Base-by-base conservation (phyloP, 2,113 vertebrate species). In the Crotalus tigris region DNA sequence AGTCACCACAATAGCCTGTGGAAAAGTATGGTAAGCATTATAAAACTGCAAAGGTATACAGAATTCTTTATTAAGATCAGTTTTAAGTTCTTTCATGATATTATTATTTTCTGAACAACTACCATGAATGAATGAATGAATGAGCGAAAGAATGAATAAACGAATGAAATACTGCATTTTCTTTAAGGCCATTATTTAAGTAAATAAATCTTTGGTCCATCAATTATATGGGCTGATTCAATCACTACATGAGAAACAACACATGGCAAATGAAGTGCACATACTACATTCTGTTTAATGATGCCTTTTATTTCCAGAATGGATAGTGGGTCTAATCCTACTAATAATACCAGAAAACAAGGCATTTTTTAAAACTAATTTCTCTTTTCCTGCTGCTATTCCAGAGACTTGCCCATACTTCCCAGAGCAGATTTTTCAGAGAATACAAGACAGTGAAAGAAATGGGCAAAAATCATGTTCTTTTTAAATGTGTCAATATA, bases 1-100 rank as follows among this genome's bases (percentile, higher is more conserved):
- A 0, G 99, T 99, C 95, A 99, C 98, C 92, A 99, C 99, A 93
- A 99, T 95, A 88, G 99, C 99, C 99, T 99, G 19, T 51, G 44
- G 94, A 51, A 89, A 96, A 94, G 88, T 54, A 94, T 91, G 12
- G 85, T 64, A 91, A 87, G 26, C 51, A 90, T 7, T 9, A 4
- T 93, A 92, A 96, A 92, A 94, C 61, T 88, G 33, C 51, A 90
- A 86, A 64, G 29, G 15, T 86, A 39, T 53, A 8, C n/a, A 64
- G 26, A 23, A 44, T 6, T 57, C 11, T 51, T 85, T 59, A 17
- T 51, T 24, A 54, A 21, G 44, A 23, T n/a, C 23, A 39, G 26
- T 59, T 61, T 39, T 61, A 46, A 59, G 19, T 11, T 88, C 51
- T 85, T 49, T 46, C 33, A 21, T 81, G 17, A 21, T 81, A 44